Conservation (phyloP, 2,888 invertebrate species). For the Cryptops parisi region DNA sequence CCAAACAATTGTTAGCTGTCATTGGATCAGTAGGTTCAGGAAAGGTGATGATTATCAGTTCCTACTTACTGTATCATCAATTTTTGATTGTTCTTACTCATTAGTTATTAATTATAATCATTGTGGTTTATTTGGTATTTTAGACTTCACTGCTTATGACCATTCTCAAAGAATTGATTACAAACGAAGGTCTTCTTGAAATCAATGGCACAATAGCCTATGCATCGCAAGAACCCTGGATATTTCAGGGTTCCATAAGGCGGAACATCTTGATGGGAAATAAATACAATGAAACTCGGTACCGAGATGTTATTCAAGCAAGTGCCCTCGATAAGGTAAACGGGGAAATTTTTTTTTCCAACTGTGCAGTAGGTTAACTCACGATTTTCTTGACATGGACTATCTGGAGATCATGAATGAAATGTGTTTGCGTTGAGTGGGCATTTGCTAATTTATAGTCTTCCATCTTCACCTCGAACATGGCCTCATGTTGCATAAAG, state of each 20-base stretch:
- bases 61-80: not conserved
- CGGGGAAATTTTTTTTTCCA: too few relatives aligned
- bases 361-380: too few relatives aligned
- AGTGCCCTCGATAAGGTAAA: conserved; percentile 12
- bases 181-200: conserved; percentile 44
- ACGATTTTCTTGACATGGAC: too few relatives aligned
- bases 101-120: not conserved
- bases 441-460: too few relatives aligned
- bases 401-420: too few relatives aligned
- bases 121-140: not conserved
- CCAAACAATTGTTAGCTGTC: conserved; percentile 48
- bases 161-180: conserved; percentile 57
- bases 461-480: too few relatives aligned
- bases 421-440: too few relatives aligned
- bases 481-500: too few relatives aligned
- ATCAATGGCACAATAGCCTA: conserved; percentile 47
- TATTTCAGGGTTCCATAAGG: conserved; percentile 54
- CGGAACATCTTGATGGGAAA: conserved; percentile 88
- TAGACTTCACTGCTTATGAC: conserved; percentile 35
- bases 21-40: conserved; percentile 82
- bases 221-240: conserved; percentile 58
- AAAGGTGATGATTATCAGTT: conserved; percentile 38
- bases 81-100: not conserved
- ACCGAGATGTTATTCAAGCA: conserved; percentile 38
- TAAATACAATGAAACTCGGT: conserved; percentile 41